Percentiles rank a stretch among this genome's conserved stretches.
Evolutionary conservation across 2,797 vertebrate genomes (phyloP).

Genomic region (Argyrosomus regius): DNA sequence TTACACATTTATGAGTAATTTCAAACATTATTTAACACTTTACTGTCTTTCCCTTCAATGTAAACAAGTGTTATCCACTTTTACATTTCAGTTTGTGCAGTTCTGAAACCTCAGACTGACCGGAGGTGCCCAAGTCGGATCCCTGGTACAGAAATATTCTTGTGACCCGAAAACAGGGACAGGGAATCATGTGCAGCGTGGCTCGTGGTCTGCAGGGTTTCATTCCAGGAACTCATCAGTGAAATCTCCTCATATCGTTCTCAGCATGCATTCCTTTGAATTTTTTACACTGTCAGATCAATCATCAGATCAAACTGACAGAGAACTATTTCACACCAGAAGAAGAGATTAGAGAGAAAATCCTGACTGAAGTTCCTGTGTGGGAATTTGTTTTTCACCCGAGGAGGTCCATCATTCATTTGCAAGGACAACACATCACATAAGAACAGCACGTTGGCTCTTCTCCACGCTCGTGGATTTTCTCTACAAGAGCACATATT

Average conservation of each 20-base stretch:
- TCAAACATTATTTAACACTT: not conserved
- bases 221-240: conserved; percentile 42
- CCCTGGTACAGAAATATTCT: conserved; percentile 15
- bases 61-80: not conserved
- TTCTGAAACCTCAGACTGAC: not conserved
- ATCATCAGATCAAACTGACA: not conserved
- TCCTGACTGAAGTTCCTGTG: not conserved
- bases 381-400: not conserved
- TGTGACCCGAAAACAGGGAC: conserved; percentile 2
- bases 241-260: conserved; percentile 4
- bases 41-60: not conserved
- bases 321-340: not conserved
- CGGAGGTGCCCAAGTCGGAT: not conserved
- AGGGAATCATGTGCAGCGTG: conserved; percentile 16
- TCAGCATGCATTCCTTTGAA: conserved; percentile 3
- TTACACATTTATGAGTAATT: not conserved
- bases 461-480: not conserved
- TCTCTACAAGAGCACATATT: not conserved
- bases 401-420: not conserved
- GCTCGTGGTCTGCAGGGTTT: conserved; percentile 30
- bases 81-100: not conserved
- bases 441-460: not conserved
- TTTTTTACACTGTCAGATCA: not conserved
- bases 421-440: not conserved
- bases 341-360: not conserved